phyloP scores from a whole-genome alignment of 2,888 invertebrate species.

The Trichogramma evanescens region DNA sequence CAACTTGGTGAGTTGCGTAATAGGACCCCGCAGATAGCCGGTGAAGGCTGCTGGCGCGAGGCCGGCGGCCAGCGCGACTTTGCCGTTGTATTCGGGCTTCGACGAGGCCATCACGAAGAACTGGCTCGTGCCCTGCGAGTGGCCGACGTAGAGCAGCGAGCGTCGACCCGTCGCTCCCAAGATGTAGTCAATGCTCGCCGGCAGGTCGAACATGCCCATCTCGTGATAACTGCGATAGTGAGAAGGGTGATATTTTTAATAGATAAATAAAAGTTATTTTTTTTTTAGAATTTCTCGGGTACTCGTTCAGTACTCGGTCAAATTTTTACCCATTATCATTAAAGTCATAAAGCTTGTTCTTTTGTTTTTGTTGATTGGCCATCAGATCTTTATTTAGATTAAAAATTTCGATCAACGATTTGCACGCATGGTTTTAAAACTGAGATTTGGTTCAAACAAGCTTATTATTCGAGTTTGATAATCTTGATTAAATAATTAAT shows the following conservation, averaged over 20 bases:
- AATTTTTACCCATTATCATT: no score
- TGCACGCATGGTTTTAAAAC: no score
- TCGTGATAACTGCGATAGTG: conserved; percentile 42
- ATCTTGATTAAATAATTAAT: no score
- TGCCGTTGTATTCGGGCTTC: conserved; percentile 39
- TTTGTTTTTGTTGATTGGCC: no score
- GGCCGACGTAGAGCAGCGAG: conserved; percentile 52
- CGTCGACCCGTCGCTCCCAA: conserved; percentile 42
- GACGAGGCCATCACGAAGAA: conserved; percentile 44
- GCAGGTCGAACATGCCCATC: conserved; percentile 51
- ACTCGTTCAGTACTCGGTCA: no score
- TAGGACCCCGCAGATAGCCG: conserved; percentile 39
- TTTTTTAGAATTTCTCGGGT: neutral
- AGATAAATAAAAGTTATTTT: neutral
- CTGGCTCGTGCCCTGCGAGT: conserved; percentile 53
- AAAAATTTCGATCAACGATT: no score
- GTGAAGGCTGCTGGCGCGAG: conserved; percentile 44
- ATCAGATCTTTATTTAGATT: no score
- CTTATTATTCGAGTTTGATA: no score
- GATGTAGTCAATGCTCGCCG: conserved; percentile 52
- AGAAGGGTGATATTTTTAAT: neutral
- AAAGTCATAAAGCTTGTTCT: no score
- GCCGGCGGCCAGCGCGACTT: conserved; percentile 37
- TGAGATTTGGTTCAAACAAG: no score
- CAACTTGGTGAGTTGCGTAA: conserved; percentile 38